Conservation (phyloP, 2,797 vertebrate species). For the Netta rufina region DNA sequence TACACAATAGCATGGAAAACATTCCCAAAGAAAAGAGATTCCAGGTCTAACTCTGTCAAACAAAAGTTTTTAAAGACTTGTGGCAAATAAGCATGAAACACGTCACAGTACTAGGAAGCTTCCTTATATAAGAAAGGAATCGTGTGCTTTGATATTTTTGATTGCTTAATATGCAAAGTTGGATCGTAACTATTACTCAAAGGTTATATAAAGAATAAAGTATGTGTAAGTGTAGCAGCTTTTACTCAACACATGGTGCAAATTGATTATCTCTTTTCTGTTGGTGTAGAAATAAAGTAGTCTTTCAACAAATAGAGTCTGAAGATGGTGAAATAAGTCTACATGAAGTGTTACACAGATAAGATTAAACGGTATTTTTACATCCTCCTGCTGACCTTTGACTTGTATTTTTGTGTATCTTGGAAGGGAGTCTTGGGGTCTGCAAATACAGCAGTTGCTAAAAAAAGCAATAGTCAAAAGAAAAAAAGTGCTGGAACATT, state of each 20-base stretch:
- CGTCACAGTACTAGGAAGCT: not conserved
- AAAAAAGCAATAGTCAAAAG: conserved; percentile 54
- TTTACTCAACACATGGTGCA: not conserved
- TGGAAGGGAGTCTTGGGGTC: conserved; percentile 64
- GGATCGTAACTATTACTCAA: not conserved
- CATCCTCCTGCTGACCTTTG: conserved; percentile 71
- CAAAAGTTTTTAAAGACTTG: not conserved
- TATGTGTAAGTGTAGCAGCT: not conserved
- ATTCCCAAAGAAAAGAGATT: not conserved
- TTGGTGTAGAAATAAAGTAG: conserved; percentile 28
- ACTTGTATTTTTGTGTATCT: conserved; percentile 73
- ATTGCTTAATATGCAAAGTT: not conserved
- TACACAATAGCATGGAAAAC: not conserved
- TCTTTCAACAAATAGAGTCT: conserved; percentile 42
- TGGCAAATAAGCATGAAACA: not conserved
- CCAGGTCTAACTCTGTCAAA: not conserved
- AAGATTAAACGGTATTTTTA: conserved; percentile 79
- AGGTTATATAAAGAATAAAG: not conserved
- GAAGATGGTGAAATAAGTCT: conserved; percentile 62
- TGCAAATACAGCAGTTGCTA: conserved; percentile 62
- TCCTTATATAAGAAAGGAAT: not conserved
- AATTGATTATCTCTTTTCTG: not conserved
- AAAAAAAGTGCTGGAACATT: not conserved
- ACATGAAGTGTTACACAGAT: conserved; percentile 69
- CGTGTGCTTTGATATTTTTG: not conserved